These are phyloP conservation scores for Eubasilissa splendida DNA, from an alignment of 2,888 invertebrate genomes.

Conservation along the genomic window DNA sequence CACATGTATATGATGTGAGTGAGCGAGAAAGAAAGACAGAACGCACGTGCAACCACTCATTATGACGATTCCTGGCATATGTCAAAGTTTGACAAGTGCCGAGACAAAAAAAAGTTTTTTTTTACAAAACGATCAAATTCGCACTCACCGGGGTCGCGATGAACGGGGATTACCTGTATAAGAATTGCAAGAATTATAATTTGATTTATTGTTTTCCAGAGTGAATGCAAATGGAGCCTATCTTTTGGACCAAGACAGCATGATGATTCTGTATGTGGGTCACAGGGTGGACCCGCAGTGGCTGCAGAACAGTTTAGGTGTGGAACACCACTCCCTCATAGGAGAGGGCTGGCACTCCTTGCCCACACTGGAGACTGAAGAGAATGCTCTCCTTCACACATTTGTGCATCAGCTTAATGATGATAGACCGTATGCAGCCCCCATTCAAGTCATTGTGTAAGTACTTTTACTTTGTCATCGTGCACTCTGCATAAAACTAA, in stretches of 20 bases:
- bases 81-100: too few relatives aligned
- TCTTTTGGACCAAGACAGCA: conserved; percentile 89
- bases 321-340: conserved; percentile 61
- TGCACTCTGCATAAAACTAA: background rate
- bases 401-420: conserved; percentile 90
- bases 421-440: conserved; percentile 85
- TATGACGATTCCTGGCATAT: too few relatives aligned
- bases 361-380: conserved; percentile 83
- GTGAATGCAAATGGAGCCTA: conserved; percentile 89
- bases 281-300: conserved; percentile 83
- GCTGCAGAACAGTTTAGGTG: conserved; percentile 85
- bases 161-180: too few relatives aligned
- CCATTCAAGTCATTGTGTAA: conserved; percentile 87
- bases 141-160: too few relatives aligned
- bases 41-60: too few relatives aligned
- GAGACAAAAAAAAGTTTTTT: too few relatives aligned
- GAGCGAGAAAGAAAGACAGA: too few relatives aligned
- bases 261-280: conserved; percentile 88
- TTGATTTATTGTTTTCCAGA: conserved; percentile 63
- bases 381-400: conserved; percentile 82
- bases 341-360: conserved; percentile 82
- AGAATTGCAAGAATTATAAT: too few relatives aligned
- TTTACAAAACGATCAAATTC: too few relatives aligned
- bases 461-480: conserved; percentile 54
- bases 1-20: too few relatives aligned